Conservation (phyloP, 2,888 invertebrate species). For the Rhagonycha lutea region DNA sequence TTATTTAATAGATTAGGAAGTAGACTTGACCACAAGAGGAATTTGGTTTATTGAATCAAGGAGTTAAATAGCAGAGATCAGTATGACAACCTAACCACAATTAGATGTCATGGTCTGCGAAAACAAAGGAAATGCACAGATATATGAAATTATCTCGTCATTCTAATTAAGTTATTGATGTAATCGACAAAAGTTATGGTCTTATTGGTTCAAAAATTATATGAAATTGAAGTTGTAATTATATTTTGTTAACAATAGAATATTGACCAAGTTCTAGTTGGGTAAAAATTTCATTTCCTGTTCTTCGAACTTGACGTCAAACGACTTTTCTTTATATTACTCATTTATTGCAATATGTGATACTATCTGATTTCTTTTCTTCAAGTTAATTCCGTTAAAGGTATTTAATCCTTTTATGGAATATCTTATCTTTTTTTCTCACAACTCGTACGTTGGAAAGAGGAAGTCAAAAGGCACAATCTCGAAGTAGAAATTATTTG, state of each 20-base stretch:
- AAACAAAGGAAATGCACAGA: not conserved
- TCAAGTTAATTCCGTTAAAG: not conserved
- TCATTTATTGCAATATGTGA: not conserved
- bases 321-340: not conserved
- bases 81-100: not conserved
- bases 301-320: not conserved
- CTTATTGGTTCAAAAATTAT: not conserved
- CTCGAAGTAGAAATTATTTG: no score
- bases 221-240: not conserved
- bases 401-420: not conserved
- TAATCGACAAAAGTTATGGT: not conserved
- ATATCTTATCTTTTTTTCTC: no score
- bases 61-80: not conserved
- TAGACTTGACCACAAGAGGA: not conserved
- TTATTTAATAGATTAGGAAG: not conserved
- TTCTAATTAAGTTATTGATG: not conserved
- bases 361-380: not conserved
- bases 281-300: not conserved
- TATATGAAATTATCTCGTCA: not conserved
- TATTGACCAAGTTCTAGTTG: not conserved
- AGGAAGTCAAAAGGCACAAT: no score
- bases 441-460: no score
- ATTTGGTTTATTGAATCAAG: not conserved
- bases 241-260: not conserved
- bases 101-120: not conserved